A percentile compares a stretch with the other conserved stretches of the same genome.
phyloP scores from a whole-genome alignment of 2,888 invertebrate species.

The Xanthia icteritia region DNA sequence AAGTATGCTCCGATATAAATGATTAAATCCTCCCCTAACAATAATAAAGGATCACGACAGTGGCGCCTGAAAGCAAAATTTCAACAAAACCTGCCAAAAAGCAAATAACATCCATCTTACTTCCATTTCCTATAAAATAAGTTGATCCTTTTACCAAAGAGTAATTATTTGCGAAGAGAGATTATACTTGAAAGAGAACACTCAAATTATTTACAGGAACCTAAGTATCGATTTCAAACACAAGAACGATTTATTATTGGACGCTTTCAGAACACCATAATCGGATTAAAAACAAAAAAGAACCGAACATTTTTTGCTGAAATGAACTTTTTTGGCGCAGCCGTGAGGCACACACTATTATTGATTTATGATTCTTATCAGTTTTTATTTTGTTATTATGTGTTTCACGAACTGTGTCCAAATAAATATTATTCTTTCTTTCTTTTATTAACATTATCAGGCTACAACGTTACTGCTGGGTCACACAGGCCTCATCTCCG shows the following conservation, averaged over 20 bases:
- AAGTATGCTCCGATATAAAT: neutral
- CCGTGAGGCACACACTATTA: too few species aligned
- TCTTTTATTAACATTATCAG: neutral
- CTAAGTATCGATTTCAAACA: neutral
- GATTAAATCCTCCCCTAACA: neutral
- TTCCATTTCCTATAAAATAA: neutral
- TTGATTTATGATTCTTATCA: too few species aligned
- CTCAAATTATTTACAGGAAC: too few species aligned
- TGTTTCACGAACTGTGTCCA: too few species aligned
- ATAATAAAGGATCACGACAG: neutral
- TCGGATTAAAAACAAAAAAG: too few species aligned
- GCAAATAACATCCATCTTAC: neutral
- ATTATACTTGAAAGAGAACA: constrained; percentile 6
- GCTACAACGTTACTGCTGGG: neutral
- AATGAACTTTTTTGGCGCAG: too few species aligned
- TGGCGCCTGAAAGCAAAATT: neutral
- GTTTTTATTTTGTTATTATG: too few species aligned
- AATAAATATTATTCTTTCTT: too few species aligned
- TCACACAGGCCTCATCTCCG: neutral
- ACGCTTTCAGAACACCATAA: neutral
- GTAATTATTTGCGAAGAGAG: neutral
- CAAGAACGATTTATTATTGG: neutral
- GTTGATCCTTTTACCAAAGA: neutral
- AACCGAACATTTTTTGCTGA: too few species aligned
- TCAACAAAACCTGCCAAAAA: neutral